Percentiles rank a stretch among this genome's conserved stretches.
Conservation (phyloP, 2,113 vertebrate genomes). For the Chamaetylas fuelleborni region DNA sequence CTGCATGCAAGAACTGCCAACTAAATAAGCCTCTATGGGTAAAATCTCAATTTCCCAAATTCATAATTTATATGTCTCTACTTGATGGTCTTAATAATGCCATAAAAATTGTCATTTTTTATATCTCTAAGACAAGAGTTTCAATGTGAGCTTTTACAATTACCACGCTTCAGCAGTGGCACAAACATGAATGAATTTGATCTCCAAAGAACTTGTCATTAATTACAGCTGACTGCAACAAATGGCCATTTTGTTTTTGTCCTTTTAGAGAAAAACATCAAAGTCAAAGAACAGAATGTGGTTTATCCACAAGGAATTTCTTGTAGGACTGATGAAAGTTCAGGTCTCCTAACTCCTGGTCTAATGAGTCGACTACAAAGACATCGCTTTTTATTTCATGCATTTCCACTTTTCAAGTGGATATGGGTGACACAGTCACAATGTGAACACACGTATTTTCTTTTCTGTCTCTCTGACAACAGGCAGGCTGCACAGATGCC, state of each 20-base stretch:
- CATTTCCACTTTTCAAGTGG: neutral
- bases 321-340: slow-evolving; percentile 13
- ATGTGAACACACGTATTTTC: neutral
- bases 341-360: neutral
- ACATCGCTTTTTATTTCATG: neutral
- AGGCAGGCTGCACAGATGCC: neutral
- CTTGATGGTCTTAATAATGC: neutral
- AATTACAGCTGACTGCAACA: neutral
- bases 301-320: slow-evolving; percentile 18
- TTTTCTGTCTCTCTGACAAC: neutral
- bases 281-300: neutral
- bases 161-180: neutral
- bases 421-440: neutral
- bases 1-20: neutral
- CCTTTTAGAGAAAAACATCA: neutral
- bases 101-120: neutral
- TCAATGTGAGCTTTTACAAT: neutral
- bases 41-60: neutral
- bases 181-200: neutral
- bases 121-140: neutral
- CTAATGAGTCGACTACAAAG: neutral
- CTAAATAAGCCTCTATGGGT: neutral
- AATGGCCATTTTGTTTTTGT: neutral
- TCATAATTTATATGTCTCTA: neutral
- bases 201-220: neutral